phyloP scores from a whole-genome alignment of 2,797 vertebrate genomes.

The Sebastiscus albofasciatus region DNA sequence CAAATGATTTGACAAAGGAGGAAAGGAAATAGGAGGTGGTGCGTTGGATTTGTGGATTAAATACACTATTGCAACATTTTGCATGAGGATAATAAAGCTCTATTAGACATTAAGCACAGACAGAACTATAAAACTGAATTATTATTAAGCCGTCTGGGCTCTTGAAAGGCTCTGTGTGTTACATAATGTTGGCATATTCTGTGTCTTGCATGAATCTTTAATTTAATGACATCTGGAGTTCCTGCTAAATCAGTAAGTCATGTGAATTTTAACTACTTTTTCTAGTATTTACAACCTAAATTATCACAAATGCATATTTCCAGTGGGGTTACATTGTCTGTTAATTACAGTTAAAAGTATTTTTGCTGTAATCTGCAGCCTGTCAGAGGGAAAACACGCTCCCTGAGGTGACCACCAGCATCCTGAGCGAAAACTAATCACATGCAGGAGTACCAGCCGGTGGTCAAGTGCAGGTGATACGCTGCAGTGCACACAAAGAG shows the following conservation, averaged over 20 bases:
- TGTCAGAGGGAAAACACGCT: neutral
- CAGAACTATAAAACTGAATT: neutral
- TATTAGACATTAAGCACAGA: slow-evolving; percentile 13
- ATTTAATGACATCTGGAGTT: neutral
- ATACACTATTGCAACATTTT: slow-evolving; percentile 15
- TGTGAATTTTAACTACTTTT: neutral
- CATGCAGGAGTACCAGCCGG: slow-evolving; percentile 17
- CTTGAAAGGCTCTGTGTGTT: neutral
- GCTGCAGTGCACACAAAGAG: slow-evolving; percentile 7
- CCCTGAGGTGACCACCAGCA: slow-evolving; percentile 10
- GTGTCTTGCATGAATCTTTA: neutral
- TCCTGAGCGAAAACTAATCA: slow-evolving; percentile 22
- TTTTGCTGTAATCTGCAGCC: slow-evolving; percentile 1
- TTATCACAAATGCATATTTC: slow-evolving; percentile 2
- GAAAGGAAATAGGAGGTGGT: slow-evolving; percentile 44
- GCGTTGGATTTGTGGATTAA: slow-evolving; percentile 26
- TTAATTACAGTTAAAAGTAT: neutral
- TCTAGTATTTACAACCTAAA: neutral
- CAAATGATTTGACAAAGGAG: slow-evolving; percentile 46
- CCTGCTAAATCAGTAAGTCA: neutral
- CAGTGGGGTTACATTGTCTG: neutral
- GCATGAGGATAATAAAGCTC: neutral
- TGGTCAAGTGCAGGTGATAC: slow-evolving; percentile 37
- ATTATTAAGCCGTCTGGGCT: neutral
- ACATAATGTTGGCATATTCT: neutral